A percentile compares a stretch with the other conserved stretches of the same genome.
Conservation (phyloP, 2,888 invertebrate species). For the Eugnorisma glareosa region DNA sequence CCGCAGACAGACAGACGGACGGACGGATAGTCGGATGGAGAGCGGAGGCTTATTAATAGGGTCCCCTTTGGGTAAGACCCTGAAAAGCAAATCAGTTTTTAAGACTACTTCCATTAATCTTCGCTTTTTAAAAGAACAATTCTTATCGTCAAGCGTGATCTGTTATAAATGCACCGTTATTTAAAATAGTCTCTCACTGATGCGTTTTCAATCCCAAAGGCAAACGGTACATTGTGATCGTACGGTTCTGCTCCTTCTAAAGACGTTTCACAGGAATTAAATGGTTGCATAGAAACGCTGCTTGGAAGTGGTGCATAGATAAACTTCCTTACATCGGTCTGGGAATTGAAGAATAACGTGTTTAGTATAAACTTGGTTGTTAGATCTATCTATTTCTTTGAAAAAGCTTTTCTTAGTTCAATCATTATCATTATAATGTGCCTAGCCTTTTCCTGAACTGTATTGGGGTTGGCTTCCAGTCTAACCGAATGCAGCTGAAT, state of each 20-base stretch:
- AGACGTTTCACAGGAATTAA: slow-evolving; percentile 47
- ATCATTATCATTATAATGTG: too few species aligned
- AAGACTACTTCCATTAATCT: slow-evolving; percentile 27
- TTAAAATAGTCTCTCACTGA: slow-evolving; percentile 35
- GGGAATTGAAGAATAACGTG: slow-evolving; percentile 38
- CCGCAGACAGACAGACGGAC: too few species aligned
- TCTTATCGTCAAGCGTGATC: slow-evolving; percentile 16
- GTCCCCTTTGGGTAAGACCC: too few species aligned
- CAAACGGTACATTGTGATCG: slow-evolving; percentile 26
- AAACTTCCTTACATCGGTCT: background rate
- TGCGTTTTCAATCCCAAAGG: slow-evolving; percentile 48
- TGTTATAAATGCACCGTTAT: slow-evolving; percentile 39
- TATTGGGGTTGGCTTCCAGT: too few species aligned
- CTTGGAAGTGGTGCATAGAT: background rate
- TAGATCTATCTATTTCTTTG: too few species aligned
- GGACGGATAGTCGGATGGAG: too few species aligned
- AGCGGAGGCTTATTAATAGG: too few species aligned
- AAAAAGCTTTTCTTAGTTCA: too few species aligned
- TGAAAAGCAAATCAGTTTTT: background rate
- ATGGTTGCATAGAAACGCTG: slow-evolving; percentile 31
- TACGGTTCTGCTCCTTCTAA: slow-evolving; percentile 15
- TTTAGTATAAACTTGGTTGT: background rate
- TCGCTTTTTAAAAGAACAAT: slow-evolving; percentile 12
- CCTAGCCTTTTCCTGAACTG: too few species aligned
- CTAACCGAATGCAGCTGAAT: too few species aligned